phyloP scores from a whole-genome alignment of 1,140 invertebrate species.

The Meloidogyne hapla region DNA sequence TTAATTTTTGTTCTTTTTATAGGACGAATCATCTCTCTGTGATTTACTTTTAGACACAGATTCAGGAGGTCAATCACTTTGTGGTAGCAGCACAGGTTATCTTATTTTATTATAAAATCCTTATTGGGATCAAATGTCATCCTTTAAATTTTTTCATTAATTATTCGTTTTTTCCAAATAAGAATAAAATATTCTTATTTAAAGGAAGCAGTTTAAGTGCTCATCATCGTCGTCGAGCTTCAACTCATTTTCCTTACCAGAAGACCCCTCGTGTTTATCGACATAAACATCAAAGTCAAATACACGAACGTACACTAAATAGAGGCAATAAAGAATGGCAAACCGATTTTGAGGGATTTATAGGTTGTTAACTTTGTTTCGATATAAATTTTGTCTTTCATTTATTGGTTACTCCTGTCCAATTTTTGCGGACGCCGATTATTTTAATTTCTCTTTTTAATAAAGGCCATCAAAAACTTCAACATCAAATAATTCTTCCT shows the following conservation, averaged over 20 bases:
- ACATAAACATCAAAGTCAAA: neutral
- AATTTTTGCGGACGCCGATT: too few relatives aligned
- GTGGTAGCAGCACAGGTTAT: conserved; percentile 28
- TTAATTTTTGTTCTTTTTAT: conserved; percentile 22
- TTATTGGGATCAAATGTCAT: neutral
- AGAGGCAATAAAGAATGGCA: conserved; percentile 5
- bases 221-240: conserved; percentile 15
- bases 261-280: neutral
- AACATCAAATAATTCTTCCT: neutral
- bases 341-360: neutral
- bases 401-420: too few relatives aligned
- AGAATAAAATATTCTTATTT: too few relatives aligned
- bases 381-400: too few relatives aligned
- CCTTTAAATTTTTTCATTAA: neutral
- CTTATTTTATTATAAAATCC: too few relatives aligned
- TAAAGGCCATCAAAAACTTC: too few relatives aligned
- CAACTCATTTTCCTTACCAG: conserved; percentile 1
- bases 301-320: conserved; percentile 8
- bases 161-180: too few relatives aligned
- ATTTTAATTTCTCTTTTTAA: too few relatives aligned
- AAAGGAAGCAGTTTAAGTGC: conserved; percentile 18
- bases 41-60: conserved; percentile 41
- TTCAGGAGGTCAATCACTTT: conserved; percentile 24
- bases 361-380: neutral
- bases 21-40: conserved; percentile 45